phyloP scores from a whole-genome alignment of 2,113 vertebrate species.

The Alosa alosa region DNA sequence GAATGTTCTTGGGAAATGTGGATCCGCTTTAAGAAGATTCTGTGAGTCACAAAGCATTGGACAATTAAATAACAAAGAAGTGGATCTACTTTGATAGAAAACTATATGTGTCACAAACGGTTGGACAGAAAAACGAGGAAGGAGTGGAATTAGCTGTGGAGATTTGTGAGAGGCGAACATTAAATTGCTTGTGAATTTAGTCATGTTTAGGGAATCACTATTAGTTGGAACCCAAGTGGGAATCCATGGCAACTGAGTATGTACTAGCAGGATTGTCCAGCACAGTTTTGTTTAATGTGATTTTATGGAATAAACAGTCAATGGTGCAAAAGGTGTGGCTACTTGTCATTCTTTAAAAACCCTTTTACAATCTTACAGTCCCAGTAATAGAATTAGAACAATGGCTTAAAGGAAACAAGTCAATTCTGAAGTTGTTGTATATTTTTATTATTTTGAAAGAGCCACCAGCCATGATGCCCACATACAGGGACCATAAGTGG shows the following conservation, averaged over 20 bases:
- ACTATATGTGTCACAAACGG: not conserved
- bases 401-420: too few relatives aligned
- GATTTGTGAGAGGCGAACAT: not conserved
- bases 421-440: too few relatives aligned
- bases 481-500: too few relatives aligned
- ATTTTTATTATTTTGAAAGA: too few relatives aligned
- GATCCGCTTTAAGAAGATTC: not conserved
- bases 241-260: not conserved
- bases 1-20: not conserved
- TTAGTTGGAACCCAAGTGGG: not conserved
- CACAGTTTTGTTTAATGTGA: constrained; percentile 39
- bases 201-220: constrained; percentile 12
- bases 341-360: too few relatives aligned
- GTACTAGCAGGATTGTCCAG: constrained; percentile 11
- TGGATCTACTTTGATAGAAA: not conserved
- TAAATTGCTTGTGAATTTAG: constrained; percentile 15
- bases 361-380: too few relatives aligned
- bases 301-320: constrained; percentile 78
- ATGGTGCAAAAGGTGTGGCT: constrained; percentile 18
- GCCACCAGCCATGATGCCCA: too few relatives aligned
- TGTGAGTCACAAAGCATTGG: not conserved
- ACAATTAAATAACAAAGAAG: not conserved
- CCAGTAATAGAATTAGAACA: too few relatives aligned
- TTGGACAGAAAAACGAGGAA: not conserved
- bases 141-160: not conserved